These are phyloP conservation scores for Hirtodrosophila trivittata DNA, from an alignment of 2,888 invertebrate genomes.

Conservation along the genomic window DNA sequence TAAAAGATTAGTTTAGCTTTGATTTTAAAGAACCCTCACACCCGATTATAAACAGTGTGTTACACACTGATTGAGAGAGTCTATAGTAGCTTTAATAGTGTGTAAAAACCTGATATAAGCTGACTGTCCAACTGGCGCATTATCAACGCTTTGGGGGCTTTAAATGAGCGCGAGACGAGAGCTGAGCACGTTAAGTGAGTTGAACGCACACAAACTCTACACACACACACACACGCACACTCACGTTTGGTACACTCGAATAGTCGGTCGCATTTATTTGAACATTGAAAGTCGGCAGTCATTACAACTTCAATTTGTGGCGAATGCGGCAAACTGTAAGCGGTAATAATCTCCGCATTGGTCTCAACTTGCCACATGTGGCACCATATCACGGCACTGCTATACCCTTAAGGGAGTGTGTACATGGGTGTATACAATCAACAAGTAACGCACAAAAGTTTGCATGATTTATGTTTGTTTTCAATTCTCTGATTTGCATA, in stretches of 20 bases:
- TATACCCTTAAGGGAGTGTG: conserved; percentile 14
- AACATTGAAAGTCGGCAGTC: conserved; percentile 75
- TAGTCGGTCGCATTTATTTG: conserved; percentile 73
- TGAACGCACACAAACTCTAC: conserved; percentile 39
- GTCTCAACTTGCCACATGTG: conserved; percentile 72
- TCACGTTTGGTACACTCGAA: conserved; percentile 9
- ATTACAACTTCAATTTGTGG: conserved; percentile 72
- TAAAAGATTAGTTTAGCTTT: background rate
- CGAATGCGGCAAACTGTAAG: conserved; percentile 61
- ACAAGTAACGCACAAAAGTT: conserved; percentile 23
- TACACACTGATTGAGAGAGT: background rate
- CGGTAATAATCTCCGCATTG: conserved; percentile 60
- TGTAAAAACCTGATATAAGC: conserved; percentile 64
- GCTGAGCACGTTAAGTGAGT: conserved; percentile 68
- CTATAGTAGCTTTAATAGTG: conserved; percentile 18
- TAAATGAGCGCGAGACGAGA: conserved; percentile 67
- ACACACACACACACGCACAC: conserved; percentile 16
- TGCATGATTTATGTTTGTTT: conserved; percentile 70
- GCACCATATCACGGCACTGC: conserved; percentile 39
- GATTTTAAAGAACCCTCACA: background rate
- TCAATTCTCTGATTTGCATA: conserved; percentile 73
- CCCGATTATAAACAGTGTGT: background rate
- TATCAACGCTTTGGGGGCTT: conserved; percentile 70
- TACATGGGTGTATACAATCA: conserved; percentile 13
- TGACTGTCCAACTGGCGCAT: conserved; percentile 57